Base-by-base conservation (phyloP, 2,113 vertebrate genomes). In the Carlito syrichta region DNA sequence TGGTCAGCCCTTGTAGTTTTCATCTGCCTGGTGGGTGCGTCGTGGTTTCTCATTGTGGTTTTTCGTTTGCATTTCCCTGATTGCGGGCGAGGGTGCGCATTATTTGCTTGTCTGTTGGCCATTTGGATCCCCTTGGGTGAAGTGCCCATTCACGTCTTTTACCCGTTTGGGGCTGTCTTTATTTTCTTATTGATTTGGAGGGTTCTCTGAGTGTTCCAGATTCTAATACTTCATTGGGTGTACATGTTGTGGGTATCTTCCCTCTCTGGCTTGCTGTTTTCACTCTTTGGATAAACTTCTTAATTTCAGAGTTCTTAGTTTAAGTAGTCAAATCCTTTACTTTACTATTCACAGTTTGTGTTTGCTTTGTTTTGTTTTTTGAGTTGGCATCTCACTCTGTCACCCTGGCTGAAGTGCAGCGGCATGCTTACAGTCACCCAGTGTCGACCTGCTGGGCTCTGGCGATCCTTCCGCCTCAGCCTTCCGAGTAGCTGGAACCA, bases 1-100 rank as follows among this genome's bases (percentile, higher is more conserved):
- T 38, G 1, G 54, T 73, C 32, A 5, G 45, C 3, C 38, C 43
- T 12, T 1, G 3, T 40, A 2, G 0, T 12, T 6, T n/a, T 25
- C 27, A 20, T 40, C 86, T 43, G 2, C 69, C 52, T 38, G 10
- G 40, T 25, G 19, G 7, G 27, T 45, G 5, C 27, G 63, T 32
- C 1, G 4, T n/a, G n/a, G 35, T 40, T 78, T 40, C 20, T 73
- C 32, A 0, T 17, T 58, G 27, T 14, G 43, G 19, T 3, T 52
- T n/a, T 52, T 35, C 22, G 8, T 54, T 54, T 54, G 50, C 9
- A 9, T 30, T 12, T 58, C 7, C 52, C 45, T 50, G 27, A 4
- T 4, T 27, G 25, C 45, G 6, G 56, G 40, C 20, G 35, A 54
- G 38, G 50, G 14, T 10, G 81, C 32, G 66, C 23, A 0, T 8